Evolutionary conservation across 2,113 vertebrate species (phyloP).

Genomic region (Ovis aries): DNA sequence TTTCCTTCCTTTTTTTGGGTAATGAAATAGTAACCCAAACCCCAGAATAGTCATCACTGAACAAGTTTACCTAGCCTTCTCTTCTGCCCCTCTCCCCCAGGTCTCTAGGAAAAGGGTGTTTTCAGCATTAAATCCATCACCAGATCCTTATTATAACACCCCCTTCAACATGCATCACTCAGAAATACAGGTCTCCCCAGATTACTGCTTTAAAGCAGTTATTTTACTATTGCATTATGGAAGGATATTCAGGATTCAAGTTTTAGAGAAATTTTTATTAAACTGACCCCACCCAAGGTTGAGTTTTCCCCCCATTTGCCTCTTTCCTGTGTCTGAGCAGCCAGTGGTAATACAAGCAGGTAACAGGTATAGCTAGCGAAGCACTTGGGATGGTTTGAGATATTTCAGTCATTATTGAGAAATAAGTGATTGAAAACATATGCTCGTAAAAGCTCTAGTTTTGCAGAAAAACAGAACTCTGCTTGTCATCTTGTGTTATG

Average conservation of each 20-base stretch:
- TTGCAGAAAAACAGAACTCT: neutral
- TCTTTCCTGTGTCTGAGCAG: fast-evolving
- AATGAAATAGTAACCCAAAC: neutral
- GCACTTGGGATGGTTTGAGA: neutral
- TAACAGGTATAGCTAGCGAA: neutral
- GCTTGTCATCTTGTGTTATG: neutral
- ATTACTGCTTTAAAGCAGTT: neutral
- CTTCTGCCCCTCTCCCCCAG: neutral
- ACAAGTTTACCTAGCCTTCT: neutral
- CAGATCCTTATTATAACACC: neutral
- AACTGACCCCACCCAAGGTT: neutral
- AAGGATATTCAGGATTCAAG: neutral
- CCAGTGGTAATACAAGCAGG: neutral
- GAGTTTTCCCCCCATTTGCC: neutral
- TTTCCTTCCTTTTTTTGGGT: neutral
- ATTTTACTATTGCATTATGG: neutral
- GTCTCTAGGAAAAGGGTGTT: neutral
- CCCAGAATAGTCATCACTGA: neutral
- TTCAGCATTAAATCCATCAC: neutral
- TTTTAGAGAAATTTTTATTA: neutral
- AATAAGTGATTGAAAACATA: slow-evolving; percentile 41
- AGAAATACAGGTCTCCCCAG: slow-evolving; percentile 18
- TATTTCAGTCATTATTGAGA: neutral
- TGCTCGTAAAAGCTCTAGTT: neutral
- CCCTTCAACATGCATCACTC: neutral